phyloP scores from a whole-genome alignment of 2,888 invertebrate species.

The Meganola albula region DNA sequence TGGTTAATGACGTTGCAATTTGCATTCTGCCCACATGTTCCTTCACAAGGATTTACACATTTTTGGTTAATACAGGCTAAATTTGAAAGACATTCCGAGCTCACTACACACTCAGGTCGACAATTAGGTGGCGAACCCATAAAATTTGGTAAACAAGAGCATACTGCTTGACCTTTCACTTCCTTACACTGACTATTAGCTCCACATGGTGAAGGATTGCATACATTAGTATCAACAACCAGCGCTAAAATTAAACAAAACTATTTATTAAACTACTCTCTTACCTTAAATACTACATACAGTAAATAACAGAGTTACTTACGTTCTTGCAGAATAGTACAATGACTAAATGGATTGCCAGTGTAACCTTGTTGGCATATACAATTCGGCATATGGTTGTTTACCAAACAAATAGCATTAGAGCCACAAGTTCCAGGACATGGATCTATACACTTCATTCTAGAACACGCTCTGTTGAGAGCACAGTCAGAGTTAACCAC shows the following conservation, averaged over 20 bases:
- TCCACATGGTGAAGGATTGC: constrained; percentile 82
- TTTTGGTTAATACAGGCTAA: constrained; percentile 84
- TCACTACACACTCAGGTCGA: constrained; percentile 84
- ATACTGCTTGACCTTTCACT: constrained; percentile 83
- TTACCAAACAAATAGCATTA: constrained; percentile 83
- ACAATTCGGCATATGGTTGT: constrained; percentile 85
- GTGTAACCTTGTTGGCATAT: constrained; percentile 81
- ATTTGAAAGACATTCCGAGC: constrained; percentile 81
- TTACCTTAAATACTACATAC: constrained; percentile 1
- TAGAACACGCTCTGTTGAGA: constrained; percentile 82
- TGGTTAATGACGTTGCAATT: constrained; percentile 81
- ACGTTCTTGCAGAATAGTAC: constrained; percentile 69
- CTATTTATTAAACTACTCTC: neutral
- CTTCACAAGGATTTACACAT: constrained; percentile 82
- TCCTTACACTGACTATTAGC: constrained; percentile 87
- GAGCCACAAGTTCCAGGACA: constrained; percentile 89
- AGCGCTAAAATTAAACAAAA: constrained; percentile 42
- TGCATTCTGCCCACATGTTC: constrained; percentile 79
- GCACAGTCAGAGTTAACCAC: constrained; percentile 84
- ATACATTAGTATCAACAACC: constrained; percentile 49
- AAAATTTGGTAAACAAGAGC: constrained; percentile 81
- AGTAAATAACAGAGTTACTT: constrained; percentile 29
- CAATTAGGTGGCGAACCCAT: constrained; percentile 84
- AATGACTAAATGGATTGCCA: constrained; percentile 82
- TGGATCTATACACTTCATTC: constrained; percentile 86